Conservation (phyloP, 2,888 invertebrate genomes). For the Drosophila lutescens region DNA sequence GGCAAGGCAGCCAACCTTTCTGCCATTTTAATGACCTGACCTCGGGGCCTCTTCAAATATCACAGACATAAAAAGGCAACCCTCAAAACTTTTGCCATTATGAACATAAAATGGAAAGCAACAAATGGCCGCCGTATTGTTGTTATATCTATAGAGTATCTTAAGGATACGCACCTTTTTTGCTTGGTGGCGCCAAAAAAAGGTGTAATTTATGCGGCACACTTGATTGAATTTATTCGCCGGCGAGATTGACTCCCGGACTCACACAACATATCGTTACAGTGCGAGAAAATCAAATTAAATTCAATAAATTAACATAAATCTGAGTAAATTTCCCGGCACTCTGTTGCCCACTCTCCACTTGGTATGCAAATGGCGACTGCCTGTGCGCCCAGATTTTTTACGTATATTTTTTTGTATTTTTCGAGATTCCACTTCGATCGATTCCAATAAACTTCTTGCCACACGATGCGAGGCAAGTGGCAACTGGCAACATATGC, state of each 20-base stretch:
- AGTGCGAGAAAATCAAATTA: conserved; percentile 60
- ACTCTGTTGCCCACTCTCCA: conserved; percentile 32
- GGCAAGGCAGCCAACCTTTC: conserved; percentile 26
- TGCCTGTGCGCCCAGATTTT: not conserved
- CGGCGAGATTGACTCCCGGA: conserved; percentile 49
- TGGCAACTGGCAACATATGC: conserved; percentile 56
- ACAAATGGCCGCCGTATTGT: conserved; percentile 47
- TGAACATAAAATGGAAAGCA: conserved; percentile 57
- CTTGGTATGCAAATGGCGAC: conserved; percentile 60
- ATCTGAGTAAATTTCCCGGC: conserved; percentile 58
- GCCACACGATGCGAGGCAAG: conserved; percentile 38
- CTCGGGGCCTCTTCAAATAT: conserved; percentile 31
- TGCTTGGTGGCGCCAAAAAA: conserved; percentile 21
- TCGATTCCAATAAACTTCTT: conserved; percentile 72
- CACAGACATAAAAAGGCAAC: conserved; percentile 36
- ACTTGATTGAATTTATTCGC: conserved; percentile 72
- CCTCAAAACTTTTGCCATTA: conserved; percentile 72
- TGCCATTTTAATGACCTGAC: conserved; percentile 58
- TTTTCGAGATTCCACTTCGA: conserved; percentile 37
- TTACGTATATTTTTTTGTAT: conserved; percentile 12
- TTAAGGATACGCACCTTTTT: conserved; percentile 23
- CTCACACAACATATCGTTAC: conserved; percentile 34
- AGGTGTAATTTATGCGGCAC: conserved; percentile 72
- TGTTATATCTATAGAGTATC: conserved; percentile 42
- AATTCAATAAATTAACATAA: conserved; percentile 79